Percentiles rank a stretch among this genome's conserved stretches.
phyloP scores from a whole-genome alignment of 2,888 invertebrate genomes.

The Hirtodrosophila confusa region DNA sequence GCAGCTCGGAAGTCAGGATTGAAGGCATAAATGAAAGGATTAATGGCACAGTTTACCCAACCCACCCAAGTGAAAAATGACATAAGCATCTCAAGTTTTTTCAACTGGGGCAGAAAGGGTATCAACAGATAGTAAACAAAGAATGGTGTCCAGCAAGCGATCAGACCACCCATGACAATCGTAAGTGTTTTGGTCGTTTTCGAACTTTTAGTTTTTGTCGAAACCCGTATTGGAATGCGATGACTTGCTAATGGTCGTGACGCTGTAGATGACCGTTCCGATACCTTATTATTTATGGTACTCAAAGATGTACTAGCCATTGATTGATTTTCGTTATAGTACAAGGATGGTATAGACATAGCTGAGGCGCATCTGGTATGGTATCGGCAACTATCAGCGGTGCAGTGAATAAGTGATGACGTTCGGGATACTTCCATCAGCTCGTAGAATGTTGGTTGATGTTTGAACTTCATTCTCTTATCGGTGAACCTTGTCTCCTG shows the following conservation, averaged over 20 bases:
- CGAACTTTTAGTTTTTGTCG: slow-evolving; percentile 90
- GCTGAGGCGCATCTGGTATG: slow-evolving; percentile 39
- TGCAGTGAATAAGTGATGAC: slow-evolving; percentile 79
- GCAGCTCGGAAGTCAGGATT: slow-evolving; percentile 94
- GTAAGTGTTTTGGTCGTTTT: slow-evolving; percentile 95
- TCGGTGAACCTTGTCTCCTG: slow-evolving; percentile 51
- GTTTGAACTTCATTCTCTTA: slow-evolving; percentile 63
- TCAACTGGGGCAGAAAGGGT: slow-evolving; percentile 89
- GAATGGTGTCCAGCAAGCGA: slow-evolving; percentile 95
- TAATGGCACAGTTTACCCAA: slow-evolving; percentile 95
- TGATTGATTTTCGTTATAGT: slow-evolving; percentile 75
- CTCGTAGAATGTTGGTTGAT: slow-evolving; percentile 81
- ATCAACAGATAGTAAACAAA: slow-evolving; percentile 92
- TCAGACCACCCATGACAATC: slow-evolving; percentile 94
- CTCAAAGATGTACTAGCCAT: slow-evolving; percentile 75
- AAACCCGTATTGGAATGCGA: slow-evolving; percentile 85
- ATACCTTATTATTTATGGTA: slow-evolving; percentile 11
- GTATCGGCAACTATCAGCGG: slow-evolving; percentile 77
- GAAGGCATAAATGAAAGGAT: slow-evolving; percentile 96
- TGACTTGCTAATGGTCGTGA: slow-evolving; percentile 54
- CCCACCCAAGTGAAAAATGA: slow-evolving; percentile 93
- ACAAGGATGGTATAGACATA: slow-evolving; percentile 58
- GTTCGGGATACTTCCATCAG: slow-evolving; percentile 81
- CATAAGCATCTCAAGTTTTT: slow-evolving; percentile 88
- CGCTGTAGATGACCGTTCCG: slow-evolving; percentile 26